These are phyloP conservation scores for Cyrtorhinus lividipennis DNA, from an alignment of 1,140 invertebrate genomes.

Conservation along the genomic window DNA sequence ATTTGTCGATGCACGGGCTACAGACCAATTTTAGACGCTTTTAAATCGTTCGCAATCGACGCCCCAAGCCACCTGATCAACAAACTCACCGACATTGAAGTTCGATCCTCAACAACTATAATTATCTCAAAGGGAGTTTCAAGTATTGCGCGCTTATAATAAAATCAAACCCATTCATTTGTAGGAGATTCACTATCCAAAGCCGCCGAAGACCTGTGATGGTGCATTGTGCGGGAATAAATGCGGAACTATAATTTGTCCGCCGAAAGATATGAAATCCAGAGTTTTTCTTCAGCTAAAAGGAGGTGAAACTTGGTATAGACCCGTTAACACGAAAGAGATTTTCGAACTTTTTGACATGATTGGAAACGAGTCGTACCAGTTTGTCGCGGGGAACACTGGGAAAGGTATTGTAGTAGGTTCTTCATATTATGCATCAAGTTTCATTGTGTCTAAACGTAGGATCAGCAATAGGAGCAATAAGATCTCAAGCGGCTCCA, in stretches of 20 bases:
- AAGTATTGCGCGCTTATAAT: background rate
- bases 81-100: constrained; percentile 29
- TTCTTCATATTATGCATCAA: too few relatives aligned
- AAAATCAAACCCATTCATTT: background rate
- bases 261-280: background rate
- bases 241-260: background rate
- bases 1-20: constrained; percentile 81
- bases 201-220: background rate
- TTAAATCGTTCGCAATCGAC: constrained; percentile 37
- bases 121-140: background rate
- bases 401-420: constrained; percentile 42
- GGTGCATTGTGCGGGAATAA: background rate
- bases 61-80: constrained; percentile 26
- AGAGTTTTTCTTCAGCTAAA: constrained; percentile 3
- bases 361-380: constrained; percentile 32
- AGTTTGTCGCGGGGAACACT: constrained; percentile 50
- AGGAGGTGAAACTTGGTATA: constrained; percentile 18
- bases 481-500: background rate
- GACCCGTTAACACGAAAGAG: constrained; percentile 14
- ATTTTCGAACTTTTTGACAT: constrained; percentile 23
- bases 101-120: too few relatives aligned
- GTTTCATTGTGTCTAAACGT: constrained; percentile 9
- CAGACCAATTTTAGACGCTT: constrained; percentile 65
- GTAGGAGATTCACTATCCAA: background rate
- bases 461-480: background rate